Base-by-base conservation (phyloP, 1,140 invertebrate genomes). In the Drosophila guanche region DNA sequence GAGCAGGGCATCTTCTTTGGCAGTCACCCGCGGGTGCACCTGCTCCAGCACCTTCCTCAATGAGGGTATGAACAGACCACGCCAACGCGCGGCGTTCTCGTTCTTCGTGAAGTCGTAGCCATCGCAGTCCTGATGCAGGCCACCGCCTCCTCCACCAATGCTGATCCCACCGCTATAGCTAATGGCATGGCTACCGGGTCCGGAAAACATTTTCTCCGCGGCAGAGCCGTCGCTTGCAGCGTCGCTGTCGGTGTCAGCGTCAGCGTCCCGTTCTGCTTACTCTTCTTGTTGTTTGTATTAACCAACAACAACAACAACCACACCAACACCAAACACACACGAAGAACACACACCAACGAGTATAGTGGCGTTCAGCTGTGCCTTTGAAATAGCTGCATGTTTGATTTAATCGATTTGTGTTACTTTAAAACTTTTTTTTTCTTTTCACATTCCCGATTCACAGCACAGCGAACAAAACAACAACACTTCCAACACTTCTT, bases 21-120 rank as follows among this genome's bases (percentile, higher is more conserved):
- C 97, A 68, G 94, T 95, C 80, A 99, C 92, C 43, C 95, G 95
- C 6, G 97, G 96, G 92, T 99, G 97, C 52, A 98, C 96, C 92
- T 98, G 96, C 80, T 97, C 95, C 92, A 98, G 93, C 65, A 98
- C 96, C 94, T 96, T 96, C 79, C 94, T 94, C 77, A 96, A 92
- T 42, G 95, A 95, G 86, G 94, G 94, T 85, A 96, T 94, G 92
- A 98, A 96, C 41, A 98, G 93, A 74, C 96, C 96, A 90, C 95
- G 96, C 97, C 97, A 98, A 94, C 97, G 97, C 72, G 94, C 93
- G 70, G 94, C 94, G 92, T 97, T 98, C 91, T 97, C 97, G 80
- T 95, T 95, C 90, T 96, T 96, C 89, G 95, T 94, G 92, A 98
- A 97, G 92, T 97, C 96, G 92, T 97, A 97, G 90, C 94, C 94